Conservation (phyloP, 2,113 vertebrate genomes). For the Dolichallabes microphthalmus region DNA sequence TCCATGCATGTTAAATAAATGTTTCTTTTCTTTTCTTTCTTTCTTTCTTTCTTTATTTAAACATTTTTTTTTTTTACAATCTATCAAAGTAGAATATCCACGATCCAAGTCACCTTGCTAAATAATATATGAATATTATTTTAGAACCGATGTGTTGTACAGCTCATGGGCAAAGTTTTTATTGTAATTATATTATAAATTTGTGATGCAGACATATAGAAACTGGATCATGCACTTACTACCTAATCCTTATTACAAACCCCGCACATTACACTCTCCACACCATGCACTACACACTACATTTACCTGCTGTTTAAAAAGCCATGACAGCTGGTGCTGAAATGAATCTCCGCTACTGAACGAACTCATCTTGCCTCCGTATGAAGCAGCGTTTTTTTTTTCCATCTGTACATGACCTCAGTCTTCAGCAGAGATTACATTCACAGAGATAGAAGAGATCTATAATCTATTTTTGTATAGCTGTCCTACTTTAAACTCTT, state of each 20-base stretch:
- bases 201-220: not conserved
- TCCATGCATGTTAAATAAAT: not conserved
- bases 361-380: not conserved
- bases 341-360: not conserved
- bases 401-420: conserved; percentile 22
- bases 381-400: conserved; percentile 1
- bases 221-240: not conserved
- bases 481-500: conserved; percentile 29
- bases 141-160: not conserved
- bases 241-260: not conserved
- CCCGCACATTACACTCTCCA: not conserved
- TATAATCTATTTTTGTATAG: conserved; percentile 29
- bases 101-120: not conserved
- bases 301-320: conserved; percentile 20
- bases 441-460: conserved; percentile 28
- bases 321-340: conserved; percentile 4
- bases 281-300: not conserved
- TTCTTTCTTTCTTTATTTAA: no score
- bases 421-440: conserved; percentile 28
- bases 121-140: not conserved
- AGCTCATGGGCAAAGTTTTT: not conserved
- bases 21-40: no score
- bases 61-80: not conserved
- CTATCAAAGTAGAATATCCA: not conserved
- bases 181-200: not conserved